A percentile compares a stretch with the other conserved stretches of the same genome.
These are phyloP conservation scores for Pollimyrus isidori DNA, from an alignment of 2,113 vertebrate genomes.

Conservation along the genomic window DNA sequence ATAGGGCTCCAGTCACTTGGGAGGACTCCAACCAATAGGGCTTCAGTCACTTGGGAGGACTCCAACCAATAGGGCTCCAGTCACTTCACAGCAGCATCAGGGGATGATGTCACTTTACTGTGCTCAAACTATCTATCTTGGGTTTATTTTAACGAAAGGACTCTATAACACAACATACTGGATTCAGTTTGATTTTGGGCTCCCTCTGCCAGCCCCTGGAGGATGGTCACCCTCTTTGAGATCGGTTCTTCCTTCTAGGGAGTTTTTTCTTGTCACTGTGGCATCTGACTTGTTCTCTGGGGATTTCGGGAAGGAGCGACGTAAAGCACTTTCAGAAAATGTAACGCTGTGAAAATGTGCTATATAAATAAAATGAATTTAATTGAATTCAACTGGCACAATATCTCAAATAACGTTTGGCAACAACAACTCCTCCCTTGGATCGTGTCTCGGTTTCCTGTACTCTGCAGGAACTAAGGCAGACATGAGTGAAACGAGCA, in stretches of 20 bases:
- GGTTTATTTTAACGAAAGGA: not conserved
- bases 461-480: not conserved
- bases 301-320: not conserved
- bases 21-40: no score
- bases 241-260: not conserved
- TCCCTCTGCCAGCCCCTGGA: not conserved
- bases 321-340: not conserved
- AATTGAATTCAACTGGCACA: not conserved
- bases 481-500: not conserved
- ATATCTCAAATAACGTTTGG: not conserved
- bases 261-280: not conserved
- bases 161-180: not conserved
- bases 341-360: not conserved
- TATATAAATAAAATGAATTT: not conserved
- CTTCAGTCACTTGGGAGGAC: no score
- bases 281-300: not conserved
- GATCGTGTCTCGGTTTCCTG: not conserved
- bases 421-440: not conserved
- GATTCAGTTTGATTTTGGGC: not conserved
- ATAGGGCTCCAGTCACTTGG: no score
- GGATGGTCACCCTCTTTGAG: not conserved
- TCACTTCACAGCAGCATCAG: not conserved
- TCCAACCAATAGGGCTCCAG: not conserved
- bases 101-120: not conserved
- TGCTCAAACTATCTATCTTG: not conserved